phyloP scores from a whole-genome alignment of 1,140 invertebrate species.

The Macrotrachela quadricornifera region DNA sequence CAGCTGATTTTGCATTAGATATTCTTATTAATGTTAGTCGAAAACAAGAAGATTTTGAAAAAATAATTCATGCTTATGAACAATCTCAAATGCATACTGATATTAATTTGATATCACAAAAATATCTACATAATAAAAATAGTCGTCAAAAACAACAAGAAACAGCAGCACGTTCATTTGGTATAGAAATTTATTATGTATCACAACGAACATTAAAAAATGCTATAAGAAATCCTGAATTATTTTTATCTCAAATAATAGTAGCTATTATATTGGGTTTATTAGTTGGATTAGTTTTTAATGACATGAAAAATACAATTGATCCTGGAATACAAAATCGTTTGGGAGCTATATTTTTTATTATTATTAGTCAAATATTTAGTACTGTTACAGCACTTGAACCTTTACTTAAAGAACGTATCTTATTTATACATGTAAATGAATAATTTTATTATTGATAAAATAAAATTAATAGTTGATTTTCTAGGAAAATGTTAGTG shows the following conservation, averaged over 20 bases:
- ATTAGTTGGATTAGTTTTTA: slow-evolving; percentile 24
- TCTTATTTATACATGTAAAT: too few relatives aligned
- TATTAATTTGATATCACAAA: too few relatives aligned
- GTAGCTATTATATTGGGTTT: slow-evolving; percentile 20
- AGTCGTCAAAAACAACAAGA: neutral
- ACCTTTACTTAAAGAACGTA: slow-evolving; percentile 25
- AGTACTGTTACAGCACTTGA: slow-evolving; percentile 24
- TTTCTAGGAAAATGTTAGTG: slow-evolving; percentile 28
- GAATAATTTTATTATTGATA: too few relatives aligned
- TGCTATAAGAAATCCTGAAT: slow-evolving; percentile 19
- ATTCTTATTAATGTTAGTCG: slow-evolving; percentile 11
- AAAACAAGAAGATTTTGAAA: slow-evolving; percentile 6
- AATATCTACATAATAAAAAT: neutral
- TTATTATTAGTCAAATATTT: slow-evolving; percentile 27
- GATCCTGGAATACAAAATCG: slow-evolving; percentile 21
- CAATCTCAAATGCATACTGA: too few relatives aligned
- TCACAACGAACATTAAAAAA: slow-evolving; percentile 18
- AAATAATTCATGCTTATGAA: too few relatives aligned
- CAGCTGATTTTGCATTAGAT: slow-evolving; percentile 28
- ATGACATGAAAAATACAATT: slow-evolving; percentile 15
- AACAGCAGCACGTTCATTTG: neutral
- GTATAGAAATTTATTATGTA: slow-evolving; percentile 11
- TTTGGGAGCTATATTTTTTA: slow-evolving; percentile 25
- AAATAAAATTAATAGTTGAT: neutral
- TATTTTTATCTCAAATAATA: slow-evolving; percentile 17